A percentile compares a stretch with the other conserved stretches of the same genome.
These are phyloP conservation scores for Megaptera novaeangliae DNA, from an alignment of 2,113 vertebrate species.

Conservation along the genomic window DNA sequence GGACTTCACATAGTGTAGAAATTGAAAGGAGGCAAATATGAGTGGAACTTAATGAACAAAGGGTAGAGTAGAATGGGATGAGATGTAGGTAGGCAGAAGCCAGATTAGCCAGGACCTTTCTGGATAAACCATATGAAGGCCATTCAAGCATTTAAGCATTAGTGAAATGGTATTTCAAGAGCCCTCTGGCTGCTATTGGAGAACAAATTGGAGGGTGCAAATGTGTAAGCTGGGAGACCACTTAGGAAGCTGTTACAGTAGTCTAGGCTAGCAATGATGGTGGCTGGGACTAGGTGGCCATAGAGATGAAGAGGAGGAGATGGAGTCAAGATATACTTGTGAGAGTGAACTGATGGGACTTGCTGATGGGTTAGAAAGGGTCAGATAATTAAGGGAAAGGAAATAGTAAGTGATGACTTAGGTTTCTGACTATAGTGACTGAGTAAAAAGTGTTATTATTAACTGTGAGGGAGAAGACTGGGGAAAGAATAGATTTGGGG, in stretches of 20 bases:
- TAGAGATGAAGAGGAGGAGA: background rate
- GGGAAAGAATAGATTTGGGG: background rate
- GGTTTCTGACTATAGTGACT: background rate
- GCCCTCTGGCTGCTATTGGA: background rate
- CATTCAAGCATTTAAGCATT: background rate
- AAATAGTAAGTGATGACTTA: background rate
- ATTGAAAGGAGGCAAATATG: background rate
- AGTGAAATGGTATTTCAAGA: background rate
- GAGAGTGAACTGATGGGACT: background rate
- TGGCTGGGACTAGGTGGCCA: background rate
- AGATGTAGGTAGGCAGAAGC: background rate
- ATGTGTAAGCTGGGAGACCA: background rate
- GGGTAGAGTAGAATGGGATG: background rate
- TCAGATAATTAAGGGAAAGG: background rate
- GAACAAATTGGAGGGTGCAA: background rate
- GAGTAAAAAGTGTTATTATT: background rate
- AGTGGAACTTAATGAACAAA: background rate
- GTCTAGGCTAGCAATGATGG: background rate
- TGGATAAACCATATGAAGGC: background rate
- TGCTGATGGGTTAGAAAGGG: background rate
- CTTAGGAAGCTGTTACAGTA: background rate
- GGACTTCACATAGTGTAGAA: background rate
- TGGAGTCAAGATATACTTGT: background rate
- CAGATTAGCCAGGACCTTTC: background rate
- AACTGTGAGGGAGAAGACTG: background rate